Evolutionary conservation across 2,797 vertebrate species (phyloP).

Genomic region (Labeo calbasu): DNA sequence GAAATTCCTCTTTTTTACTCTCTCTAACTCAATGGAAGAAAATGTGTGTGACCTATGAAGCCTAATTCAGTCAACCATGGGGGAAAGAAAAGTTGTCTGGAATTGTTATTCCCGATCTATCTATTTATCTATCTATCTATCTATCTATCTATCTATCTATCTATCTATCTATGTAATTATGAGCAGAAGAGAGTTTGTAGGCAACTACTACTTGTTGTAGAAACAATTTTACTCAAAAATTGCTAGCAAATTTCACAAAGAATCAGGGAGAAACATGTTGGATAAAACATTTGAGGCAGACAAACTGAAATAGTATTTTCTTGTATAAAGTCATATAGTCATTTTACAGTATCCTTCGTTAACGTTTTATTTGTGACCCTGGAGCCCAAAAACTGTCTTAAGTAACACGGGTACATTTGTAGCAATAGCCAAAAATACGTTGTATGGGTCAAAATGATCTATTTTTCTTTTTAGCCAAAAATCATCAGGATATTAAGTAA

Average conservation of each 20-base stretch:
- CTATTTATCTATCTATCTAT: neutral
- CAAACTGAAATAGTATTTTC: neutral
- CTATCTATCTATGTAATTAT: neutral
- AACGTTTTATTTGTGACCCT: neutral
- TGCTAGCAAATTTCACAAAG: too few relatives aligned
- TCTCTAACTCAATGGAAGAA: conserved; percentile 47
- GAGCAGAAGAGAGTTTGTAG: neutral
- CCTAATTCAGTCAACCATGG: conserved; percentile 1
- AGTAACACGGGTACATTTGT: too few relatives aligned
- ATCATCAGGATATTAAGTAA: too few relatives aligned
- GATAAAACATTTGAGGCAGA: too few relatives aligned
- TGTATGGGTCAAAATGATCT: too few relatives aligned
- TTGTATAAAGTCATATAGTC: neutral
- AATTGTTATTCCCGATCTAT: neutral
- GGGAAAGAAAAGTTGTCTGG: conserved; percentile 13
- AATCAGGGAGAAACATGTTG: too few relatives aligned
- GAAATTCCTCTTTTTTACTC: conserved; percentile 49
- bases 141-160: conserved; percentile 7
- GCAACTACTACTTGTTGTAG: neutral
- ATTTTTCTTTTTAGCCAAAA: too few relatives aligned
- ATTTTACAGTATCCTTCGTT: neutral
- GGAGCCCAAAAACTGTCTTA: too few relatives aligned
- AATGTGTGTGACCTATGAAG: conserved; percentile 29
- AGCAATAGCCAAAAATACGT: too few relatives aligned
- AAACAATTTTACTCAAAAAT: too few relatives aligned